Evolutionary conservation across 2,113 vertebrate genomes (phyloP).

Genomic region (Albula goreensis): DNA sequence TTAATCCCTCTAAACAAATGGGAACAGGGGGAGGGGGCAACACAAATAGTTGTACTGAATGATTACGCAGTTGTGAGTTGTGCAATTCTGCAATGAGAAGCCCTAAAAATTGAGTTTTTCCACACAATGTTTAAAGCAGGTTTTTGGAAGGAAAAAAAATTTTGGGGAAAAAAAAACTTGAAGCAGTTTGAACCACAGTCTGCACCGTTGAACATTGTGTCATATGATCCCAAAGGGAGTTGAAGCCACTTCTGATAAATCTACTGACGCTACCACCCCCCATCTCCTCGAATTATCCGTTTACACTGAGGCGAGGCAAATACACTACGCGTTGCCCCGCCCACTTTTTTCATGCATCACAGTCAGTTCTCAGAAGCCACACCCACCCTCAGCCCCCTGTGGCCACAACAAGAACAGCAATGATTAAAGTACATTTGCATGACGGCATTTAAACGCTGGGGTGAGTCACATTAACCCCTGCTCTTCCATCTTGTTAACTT

Average conservation of each 20-base stretch:
- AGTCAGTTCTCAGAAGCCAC: not conserved
- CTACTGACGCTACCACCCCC: no score
- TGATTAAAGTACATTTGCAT: conserved; percentile 22
- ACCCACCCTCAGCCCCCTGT: not conserved
- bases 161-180: not conserved
- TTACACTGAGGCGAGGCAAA: no score
- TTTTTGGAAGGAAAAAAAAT: not conserved
- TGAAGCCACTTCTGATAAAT: no score
- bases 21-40: no score
- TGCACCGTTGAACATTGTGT: not conserved
- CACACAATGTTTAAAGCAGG: not conserved
- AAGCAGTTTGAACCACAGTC: not conserved
- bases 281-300: no score
- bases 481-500: conserved; percentile 11
- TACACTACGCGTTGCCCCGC: no score
- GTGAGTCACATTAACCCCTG: conserved; percentile 14
- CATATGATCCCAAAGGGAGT: no score
- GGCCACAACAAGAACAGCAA: not conserved
- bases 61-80: not conserved
- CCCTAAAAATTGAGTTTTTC: not conserved
- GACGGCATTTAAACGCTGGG: conserved; percentile 4
- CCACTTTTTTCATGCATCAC: no score
- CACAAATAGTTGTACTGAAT: not conserved
- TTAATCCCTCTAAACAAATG: not conserved
- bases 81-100: not conserved